phyloP scores from a whole-genome alignment of 2,888 invertebrate genomes.

The Troglohyphantes excavatus region DNA sequence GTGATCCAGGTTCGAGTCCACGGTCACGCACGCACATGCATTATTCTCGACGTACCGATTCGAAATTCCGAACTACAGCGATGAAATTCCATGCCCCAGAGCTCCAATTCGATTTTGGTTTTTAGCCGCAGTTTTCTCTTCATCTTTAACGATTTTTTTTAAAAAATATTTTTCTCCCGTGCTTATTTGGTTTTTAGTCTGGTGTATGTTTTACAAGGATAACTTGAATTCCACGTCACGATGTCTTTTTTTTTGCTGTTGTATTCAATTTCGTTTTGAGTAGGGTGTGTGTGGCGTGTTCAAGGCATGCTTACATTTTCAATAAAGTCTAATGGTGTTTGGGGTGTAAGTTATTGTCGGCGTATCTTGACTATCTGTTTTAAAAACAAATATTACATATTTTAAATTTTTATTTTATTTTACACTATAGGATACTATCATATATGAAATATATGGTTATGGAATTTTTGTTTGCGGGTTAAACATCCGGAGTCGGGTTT shows the following conservation, averaged over 20 bases:
- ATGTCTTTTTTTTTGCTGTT: background rate
- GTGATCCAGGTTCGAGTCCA: conserved; percentile 45
- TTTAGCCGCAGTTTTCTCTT: background rate
- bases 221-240: conserved; percentile 17
- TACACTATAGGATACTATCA: too few species aligned
- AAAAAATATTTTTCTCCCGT: background rate
- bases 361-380: too few species aligned
- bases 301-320: background rate
- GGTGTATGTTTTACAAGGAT: conserved; percentile 16
- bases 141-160: conserved; percentile 20
- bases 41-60: conserved; percentile 60
- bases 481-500: too few species aligned
- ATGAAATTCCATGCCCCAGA: conserved; percentile 65
- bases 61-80: conserved; percentile 61
- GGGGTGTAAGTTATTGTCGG: background rate
- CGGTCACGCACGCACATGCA: conserved; percentile 63
- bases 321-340: background rate
- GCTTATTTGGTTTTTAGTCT: conserved; percentile 16
- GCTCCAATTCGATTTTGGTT: conserved; percentile 72
- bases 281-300: background rate
- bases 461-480: too few species aligned
- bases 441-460: too few species aligned
- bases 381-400: too few species aligned
- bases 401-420: too few species aligned
- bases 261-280: background rate